Percentiles rank a stretch among this genome's conserved stretches.
phyloP scores from a whole-genome alignment of 1,140 invertebrate species.

The Drosophila insularis region DNA sequence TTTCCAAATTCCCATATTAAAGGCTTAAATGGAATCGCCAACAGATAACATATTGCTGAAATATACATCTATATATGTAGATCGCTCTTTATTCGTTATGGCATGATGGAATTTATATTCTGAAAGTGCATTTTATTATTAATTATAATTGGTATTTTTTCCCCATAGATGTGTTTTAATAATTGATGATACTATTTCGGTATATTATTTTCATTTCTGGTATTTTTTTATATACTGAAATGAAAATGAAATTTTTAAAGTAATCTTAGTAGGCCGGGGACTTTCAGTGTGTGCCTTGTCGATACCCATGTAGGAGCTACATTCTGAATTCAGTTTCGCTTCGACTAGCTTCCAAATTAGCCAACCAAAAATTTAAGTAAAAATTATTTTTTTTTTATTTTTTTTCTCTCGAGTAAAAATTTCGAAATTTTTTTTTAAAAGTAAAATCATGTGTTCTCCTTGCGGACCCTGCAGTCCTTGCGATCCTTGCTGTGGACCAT shows the following conservation, averaged over 20 bases:
- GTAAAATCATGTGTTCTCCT: constrained; percentile 58
- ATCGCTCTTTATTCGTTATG: constrained; percentile 35
- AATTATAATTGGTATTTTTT: constrained; percentile 32
- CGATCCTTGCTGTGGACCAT: constrained; percentile 75
- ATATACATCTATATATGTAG: constrained; percentile 11
- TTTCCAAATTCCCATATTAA: constrained; percentile 62
- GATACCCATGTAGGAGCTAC: background rate
- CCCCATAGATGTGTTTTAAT: background rate
- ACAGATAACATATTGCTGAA: constrained; percentile 57
- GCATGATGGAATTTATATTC: constrained; percentile 54
- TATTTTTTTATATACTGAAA: no score
- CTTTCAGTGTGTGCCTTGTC: background rate
- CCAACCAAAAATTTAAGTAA: constrained; percentile 37
- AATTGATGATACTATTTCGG: background rate
- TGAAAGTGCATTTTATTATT: constrained; percentile 59
- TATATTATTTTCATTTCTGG: background rate
- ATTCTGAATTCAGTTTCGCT: constrained; percentile 48
- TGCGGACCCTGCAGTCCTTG: constrained; percentile 73
- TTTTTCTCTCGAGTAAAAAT: constrained; percentile 15
- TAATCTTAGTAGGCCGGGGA: background rate
- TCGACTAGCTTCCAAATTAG: constrained; percentile 59
- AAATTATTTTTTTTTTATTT: constrained; percentile 16
- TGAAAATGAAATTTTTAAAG: background rate
- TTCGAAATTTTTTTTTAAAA: background rate
- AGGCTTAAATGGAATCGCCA: constrained; percentile 61